phyloP scores from a whole-genome alignment of 2,113 vertebrate genomes.

The Siphamia tubifer region DNA sequence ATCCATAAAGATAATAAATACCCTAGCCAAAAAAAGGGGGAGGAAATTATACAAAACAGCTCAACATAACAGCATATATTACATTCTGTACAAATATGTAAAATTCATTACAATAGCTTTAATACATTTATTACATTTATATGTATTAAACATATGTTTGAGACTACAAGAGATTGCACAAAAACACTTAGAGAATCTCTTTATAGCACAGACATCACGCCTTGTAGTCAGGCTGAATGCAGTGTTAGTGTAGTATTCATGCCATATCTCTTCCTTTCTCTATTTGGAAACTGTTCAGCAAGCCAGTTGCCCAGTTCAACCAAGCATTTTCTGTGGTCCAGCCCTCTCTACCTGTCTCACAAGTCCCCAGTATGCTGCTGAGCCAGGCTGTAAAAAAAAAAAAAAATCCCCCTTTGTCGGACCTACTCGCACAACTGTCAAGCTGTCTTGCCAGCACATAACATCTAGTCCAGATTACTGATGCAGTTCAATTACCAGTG shows the following conservation, averaged over 20 bases:
- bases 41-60: not conserved
- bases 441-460: slow-evolving; percentile 51
- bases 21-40: not conserved
- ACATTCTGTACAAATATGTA: slow-evolving; percentile 3
- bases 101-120: no score
- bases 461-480: slow-evolving; percentile 54
- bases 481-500: slow-evolving; percentile 50
- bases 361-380: slow-evolving; percentile 71
- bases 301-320: slow-evolving; percentile 70
- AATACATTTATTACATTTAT: not conserved
- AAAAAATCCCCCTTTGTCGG: slow-evolving; percentile 46
- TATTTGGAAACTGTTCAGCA: slow-evolving; percentile 74
- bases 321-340: slow-evolving; percentile 73
- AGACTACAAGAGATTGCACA: not conserved
- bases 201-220: not conserved
- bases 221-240: slow-evolving; percentile 11
- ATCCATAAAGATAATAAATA: slow-evolving; percentile 48
- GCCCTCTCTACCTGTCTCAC: slow-evolving; percentile 73
- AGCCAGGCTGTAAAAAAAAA: slow-evolving; percentile 56
- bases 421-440: slow-evolving; percentile 50
- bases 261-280: slow-evolving; percentile 44
- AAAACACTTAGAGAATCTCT: not conserved
- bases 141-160: not conserved
- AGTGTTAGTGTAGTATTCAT: slow-evolving; percentile 9
- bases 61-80: slow-evolving; percentile 19